Percentiles rank a stretch among this genome's conserved stretches.
These are phyloP conservation scores for Callospermophilus lateralis DNA, from an alignment of 2,113 vertebrate genomes.

Conservation along the genomic window DNA sequence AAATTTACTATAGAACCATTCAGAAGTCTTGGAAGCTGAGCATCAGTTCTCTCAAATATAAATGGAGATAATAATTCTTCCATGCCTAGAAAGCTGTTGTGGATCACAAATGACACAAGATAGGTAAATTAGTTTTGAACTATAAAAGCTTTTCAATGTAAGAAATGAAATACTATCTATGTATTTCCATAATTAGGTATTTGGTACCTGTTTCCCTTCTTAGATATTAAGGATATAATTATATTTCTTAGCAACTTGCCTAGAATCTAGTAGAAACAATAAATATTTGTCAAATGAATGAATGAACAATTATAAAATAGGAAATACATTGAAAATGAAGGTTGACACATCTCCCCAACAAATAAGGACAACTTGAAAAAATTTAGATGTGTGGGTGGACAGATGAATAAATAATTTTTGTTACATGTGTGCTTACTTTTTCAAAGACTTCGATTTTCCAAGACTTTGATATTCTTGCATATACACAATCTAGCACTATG, in stretches of 20 bases:
- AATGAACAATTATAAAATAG: not conserved
- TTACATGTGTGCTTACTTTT: constrained; percentile 4
- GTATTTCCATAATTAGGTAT: constrained; percentile 41
- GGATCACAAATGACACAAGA: not conserved
- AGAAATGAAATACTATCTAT: not conserved
- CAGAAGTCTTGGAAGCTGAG: not conserved
- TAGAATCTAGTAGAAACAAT: constrained; percentile 26
- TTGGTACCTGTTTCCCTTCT: not conserved
- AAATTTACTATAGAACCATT: not conserved
- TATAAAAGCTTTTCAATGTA: not conserved
- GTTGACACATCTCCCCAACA: not conserved
- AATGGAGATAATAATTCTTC: not conserved
- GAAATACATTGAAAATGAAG: constrained; percentile 15
- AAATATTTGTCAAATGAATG: not conserved
- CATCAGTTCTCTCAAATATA: not conserved
- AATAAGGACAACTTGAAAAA: constrained; percentile 20
- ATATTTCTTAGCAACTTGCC: constrained; percentile 38
- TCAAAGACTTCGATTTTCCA: not conserved
- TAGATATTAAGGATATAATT: not conserved
- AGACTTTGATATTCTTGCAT: not conserved
- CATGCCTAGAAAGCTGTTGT: not conserved
- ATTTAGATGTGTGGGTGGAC: not conserved
- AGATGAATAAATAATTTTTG: constrained; percentile 12
- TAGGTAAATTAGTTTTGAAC: constrained; percentile 17
- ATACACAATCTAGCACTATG: not conserved